Base-by-base conservation (phyloP, 1,140 invertebrate species). In the Drosophila mauritiana region DNA sequence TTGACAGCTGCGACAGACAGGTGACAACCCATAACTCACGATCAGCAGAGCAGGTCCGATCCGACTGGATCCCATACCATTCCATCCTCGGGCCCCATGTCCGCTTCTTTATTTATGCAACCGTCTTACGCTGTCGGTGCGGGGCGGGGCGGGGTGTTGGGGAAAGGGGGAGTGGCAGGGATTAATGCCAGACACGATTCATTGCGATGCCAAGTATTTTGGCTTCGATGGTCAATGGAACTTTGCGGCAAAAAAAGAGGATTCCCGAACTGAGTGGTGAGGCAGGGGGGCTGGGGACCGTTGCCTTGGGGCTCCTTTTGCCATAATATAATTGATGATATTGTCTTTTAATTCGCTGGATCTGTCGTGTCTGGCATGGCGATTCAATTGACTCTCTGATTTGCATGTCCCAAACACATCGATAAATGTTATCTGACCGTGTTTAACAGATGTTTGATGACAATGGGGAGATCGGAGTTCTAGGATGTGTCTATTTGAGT, bases 241-340 rank as follows among this genome's bases (percentile, higher is more conserved):
- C 67, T 69, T 53, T 74, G 80, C 74, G 58, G 63, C 63, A 49
- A 75, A 12, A 39, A 13, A 88, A 70, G 72, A 62, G 79, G 73
- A 76, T 67, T 77, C 56, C 37, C 12, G 10, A 42, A 40, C 31
- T 37, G 61, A n/a, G 27, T 42, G 17, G 15, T 22, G 22, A 17
- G 13, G 17, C 2, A 4, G n/a, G 57, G 15, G 15, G n/a, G 31
- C 20, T 17, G 45, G 48, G 61, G 27, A 42, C 39, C 43, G 49
- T 34, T 20, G 62, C 43, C 43, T 48, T 55, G 70, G 52, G 52
- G 64, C 80, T 75, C 65, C 70, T 78, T 78, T 78, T 73, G 70
- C 67, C 83, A 91, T 85, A 91, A 88, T 84, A 82, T 91, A 91
- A 91, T 91, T 91, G 80, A 91, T 91, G 86, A 79, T 91, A 91